Percentiles rank a stretch among this genome's conserved stretches.
These are phyloP conservation scores for Brienomyrus longianalis DNA, from an alignment of 2,113 vertebrate genomes.

Conservation along the genomic window DNA sequence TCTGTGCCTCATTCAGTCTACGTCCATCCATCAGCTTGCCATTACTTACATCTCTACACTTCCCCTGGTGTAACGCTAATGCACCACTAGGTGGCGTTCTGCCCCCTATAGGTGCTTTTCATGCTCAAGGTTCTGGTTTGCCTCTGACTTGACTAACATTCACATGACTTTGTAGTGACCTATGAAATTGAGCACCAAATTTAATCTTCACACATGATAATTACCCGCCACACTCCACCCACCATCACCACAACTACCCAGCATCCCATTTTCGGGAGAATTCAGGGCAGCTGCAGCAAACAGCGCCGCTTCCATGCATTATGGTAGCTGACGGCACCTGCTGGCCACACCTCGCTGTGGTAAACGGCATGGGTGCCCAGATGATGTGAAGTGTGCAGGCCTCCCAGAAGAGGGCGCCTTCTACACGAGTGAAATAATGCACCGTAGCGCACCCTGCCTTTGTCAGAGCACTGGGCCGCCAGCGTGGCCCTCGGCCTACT, in stretches of 20 bases:
- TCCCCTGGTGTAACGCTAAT: background rate
- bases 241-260: no score
- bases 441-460: background rate
- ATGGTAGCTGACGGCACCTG: background rate
- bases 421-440: background rate
- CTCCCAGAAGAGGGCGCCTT: background rate
- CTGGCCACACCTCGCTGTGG: background rate
- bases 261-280: background rate
- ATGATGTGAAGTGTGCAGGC: background rate
- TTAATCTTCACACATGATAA: background rate
- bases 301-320: background rate
- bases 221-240: background rate
- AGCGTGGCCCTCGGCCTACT: background rate
- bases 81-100: background rate
- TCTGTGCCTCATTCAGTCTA: background rate
- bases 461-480: background rate
- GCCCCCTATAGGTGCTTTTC: background rate
- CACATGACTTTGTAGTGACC: background rate
- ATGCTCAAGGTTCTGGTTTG: background rate
- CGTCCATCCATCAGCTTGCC: conserved; percentile 24
- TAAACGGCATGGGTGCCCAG: background rate
- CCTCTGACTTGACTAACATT: conserved; percentile 20
- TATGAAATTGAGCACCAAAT: background rate
- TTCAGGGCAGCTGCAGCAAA: background rate
- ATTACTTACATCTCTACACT: conserved; percentile 17